Evolutionary conservation across 2,113 vertebrate genomes (phyloP), one percentile per base, ranked within the genome.

Genomic region (Myxocyprinus asiaticus): DNA sequence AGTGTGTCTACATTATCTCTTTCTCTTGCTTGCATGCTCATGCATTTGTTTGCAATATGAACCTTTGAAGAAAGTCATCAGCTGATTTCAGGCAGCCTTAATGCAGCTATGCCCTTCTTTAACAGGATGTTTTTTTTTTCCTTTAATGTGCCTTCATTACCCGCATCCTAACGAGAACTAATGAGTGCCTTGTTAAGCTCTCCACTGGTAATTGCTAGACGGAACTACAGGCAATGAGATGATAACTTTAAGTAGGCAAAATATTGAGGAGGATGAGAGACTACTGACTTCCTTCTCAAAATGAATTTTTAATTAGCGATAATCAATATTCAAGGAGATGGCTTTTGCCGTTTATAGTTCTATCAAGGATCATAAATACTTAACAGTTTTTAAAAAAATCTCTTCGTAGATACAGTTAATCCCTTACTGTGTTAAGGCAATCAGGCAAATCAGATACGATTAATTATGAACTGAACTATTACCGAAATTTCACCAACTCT

Each of bases 401-500:
- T 81, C 86, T 33, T 33, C 22, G 22, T 33, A 33, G 22, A 33
- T 33, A 33, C 22, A 33, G 83, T 85, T 85, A 89, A 86, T 90
- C 88, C 88, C 85, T 79, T 61, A 66, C 50, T 80, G 94, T 94
- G 96, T 95, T 95, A 94, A 92, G 93, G 95, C 94, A 96, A 98
- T 97, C 96, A 95, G 95, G 94, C 92, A 94, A 95, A 95, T 96
- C 95, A 94, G 92, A 94, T 90, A 89, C 91, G 93, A 96, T 97
- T 95, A 97, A 96, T 96, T 94, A 94, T 93, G 93, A 94, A 95
- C 92, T 86, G 80, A 89, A 90, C 86, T 68, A 88, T 89, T 89
- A 90, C 88, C 53, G 66, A 59, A 70, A 56, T 80, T 65, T 63
- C 70, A 80, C 83, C 53, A 58, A 71, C 83, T 84, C 89, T 78